phyloP scores from a whole-genome alignment of 2,888 invertebrate genomes.

The Apotomis betuletana region DNA sequence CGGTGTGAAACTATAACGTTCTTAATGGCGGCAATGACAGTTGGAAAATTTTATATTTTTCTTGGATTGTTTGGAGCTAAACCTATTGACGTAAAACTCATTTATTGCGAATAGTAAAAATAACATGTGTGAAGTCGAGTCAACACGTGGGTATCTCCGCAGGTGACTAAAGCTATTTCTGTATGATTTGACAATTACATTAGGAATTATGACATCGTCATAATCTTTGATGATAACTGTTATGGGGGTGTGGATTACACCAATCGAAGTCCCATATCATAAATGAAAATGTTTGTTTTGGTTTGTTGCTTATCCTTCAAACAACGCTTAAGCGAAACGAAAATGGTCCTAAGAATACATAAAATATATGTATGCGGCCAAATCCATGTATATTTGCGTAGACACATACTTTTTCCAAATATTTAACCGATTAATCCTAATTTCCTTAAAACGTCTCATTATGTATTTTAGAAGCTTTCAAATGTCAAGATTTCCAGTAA shows the following conservation, averaged over 20 bases:
- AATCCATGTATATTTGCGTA: not conserved
- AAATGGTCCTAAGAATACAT: too few species aligned
- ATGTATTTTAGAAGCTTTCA: not conserved
- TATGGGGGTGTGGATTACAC: conserved; percentile 28
- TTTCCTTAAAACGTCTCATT: not conserved
- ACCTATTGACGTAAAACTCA: too few species aligned
- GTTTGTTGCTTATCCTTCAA: too few species aligned
- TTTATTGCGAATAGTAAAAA: not conserved
- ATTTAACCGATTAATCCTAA: not conserved
- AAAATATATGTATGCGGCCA: too few species aligned
- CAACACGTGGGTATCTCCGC: not conserved
- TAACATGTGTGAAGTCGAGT: not conserved
- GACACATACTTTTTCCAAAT: not conserved
- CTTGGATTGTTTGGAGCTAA: not conserved
- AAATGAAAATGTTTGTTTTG: too few species aligned
- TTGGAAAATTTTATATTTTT: not conserved
- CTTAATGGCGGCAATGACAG: conserved; percentile 6
- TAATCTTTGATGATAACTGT: conserved; percentile 14
- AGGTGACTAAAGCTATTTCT: not conserved
- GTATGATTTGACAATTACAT: conserved; percentile 1
- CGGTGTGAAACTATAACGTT: not conserved
- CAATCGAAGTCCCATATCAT: not conserved
- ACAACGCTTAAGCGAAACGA: too few species aligned
- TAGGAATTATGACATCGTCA: not conserved
- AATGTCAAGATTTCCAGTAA: conserved; percentile 11